Conservation (phyloP, 2,797 vertebrate species). For the Discoglossus pictus region DNA sequence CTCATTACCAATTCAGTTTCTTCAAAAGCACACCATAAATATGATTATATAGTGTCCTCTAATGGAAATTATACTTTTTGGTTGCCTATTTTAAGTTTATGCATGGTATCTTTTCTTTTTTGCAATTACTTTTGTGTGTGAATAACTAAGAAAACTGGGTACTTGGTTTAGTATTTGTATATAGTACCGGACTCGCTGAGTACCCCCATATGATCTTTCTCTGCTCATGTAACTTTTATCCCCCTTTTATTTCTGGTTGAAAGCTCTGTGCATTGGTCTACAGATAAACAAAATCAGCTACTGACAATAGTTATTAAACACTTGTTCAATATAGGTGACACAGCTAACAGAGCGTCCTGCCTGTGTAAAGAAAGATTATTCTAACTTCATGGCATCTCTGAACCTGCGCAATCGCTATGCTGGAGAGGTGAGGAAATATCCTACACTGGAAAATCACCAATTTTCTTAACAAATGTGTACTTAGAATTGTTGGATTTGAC, state of each 20-base stretch:
- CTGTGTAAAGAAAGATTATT: conserved; percentile 97
- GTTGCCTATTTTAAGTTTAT: too few relatives aligned
- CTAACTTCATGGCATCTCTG: conserved; percentile 96
- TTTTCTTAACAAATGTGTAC: too few relatives aligned
- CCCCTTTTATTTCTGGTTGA: background rate
- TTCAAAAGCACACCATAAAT: too few relatives aligned
- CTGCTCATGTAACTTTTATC: conserved; percentile 3
- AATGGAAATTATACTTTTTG: too few relatives aligned
- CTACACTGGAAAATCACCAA: too few relatives aligned
- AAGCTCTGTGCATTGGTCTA: background rate
- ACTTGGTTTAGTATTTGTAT: too few relatives aligned
- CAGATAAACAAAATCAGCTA: background rate
- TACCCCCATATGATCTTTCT: conserved; percentile 21
- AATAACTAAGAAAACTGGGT: too few relatives aligned
- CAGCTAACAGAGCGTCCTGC: conserved; percentile 89
- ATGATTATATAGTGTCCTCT: too few relatives aligned
- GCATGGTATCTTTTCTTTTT: too few relatives aligned
- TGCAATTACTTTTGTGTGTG: too few relatives aligned
- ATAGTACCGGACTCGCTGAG: background rate
- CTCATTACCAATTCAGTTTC: too few relatives aligned
- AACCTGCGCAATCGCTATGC: conserved; percentile 94
- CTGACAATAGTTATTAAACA: conserved; percentile 7
- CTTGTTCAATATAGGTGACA: conserved; percentile 71
- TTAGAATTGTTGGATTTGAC: too few relatives aligned
- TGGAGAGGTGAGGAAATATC: conserved; percentile 78